Percentiles rank a stretch among this genome's conserved stretches.
Evolutionary conservation across 2,888 invertebrate genomes (phyloP).

Genomic region (Machimus atricapillus): DNA sequence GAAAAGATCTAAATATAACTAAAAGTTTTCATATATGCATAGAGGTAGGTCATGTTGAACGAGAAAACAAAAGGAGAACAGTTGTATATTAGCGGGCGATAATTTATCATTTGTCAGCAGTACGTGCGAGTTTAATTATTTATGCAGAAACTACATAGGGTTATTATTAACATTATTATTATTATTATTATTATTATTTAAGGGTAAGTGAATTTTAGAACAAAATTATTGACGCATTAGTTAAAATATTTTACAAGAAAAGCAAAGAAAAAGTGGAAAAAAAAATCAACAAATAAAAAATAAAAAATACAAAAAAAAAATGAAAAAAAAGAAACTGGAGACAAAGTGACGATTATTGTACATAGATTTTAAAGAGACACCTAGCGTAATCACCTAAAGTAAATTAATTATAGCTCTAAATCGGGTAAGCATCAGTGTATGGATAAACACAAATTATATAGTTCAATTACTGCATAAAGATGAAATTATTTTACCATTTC

Average conservation of each 20-base stretch:
- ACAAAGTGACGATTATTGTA: conserved; percentile 1
- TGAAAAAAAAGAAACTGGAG: background rate
- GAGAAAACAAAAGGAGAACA: background rate
- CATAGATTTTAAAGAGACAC: conserved; percentile 21
- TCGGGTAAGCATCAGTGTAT: conserved; percentile 12
- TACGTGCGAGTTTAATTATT: conserved; percentile 12
- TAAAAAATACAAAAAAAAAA: background rate
- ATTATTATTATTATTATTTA: background rate
- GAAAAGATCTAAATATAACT: conserved; percentile 3
- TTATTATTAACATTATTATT: background rate
- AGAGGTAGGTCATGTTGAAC: background rate
- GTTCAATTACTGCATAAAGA: conserved; percentile 23
- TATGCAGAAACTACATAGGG: background rate
- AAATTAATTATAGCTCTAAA: conserved; percentile 19
- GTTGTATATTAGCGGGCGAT: background rate
- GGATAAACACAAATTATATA: conserved; percentile 34
- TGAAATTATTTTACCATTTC: conserved; percentile 31
- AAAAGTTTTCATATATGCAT: conserved; percentile 24
- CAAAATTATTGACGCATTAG: conserved; percentile 28
- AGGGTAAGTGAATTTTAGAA: conserved; percentile 29
- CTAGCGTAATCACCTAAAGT: conserved; percentile 12
- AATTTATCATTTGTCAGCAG: conserved; percentile 31
- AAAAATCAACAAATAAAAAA: background rate
- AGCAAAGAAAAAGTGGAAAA: background rate
- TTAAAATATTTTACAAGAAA: conserved; percentile 33